These are phyloP conservation scores for Xylota sylvarum DNA, from an alignment of 2,888 invertebrate genomes.

Conservation along the genomic window DNA sequence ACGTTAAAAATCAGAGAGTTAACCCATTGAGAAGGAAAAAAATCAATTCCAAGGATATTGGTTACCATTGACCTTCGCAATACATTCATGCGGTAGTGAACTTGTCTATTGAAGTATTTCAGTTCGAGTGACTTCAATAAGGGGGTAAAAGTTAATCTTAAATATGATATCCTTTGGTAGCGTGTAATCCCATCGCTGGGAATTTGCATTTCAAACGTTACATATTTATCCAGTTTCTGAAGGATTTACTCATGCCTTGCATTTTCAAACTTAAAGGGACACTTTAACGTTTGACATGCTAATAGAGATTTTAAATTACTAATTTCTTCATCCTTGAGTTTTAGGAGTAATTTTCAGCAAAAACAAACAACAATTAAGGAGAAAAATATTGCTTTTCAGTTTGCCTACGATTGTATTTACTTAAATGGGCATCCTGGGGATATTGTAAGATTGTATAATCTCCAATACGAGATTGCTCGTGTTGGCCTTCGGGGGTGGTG, in stretches of 20 bases:
- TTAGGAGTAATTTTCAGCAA: constrained; percentile 5
- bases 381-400: constrained; percentile 3
- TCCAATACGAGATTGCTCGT: neutral
- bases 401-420: neutral
- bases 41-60: neutral
- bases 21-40: neutral
- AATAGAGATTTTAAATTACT: constrained; percentile 9
- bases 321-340: neutral
- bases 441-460: neutral
- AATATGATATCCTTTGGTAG: constrained; percentile 1
- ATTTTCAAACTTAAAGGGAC: neutral
- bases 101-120: constrained; percentile 7
- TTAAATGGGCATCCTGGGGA: neutral
- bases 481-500: neutral
- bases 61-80: neutral
- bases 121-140: neutral
- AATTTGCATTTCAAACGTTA: constrained; percentile 30
- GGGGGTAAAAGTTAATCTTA: neutral
- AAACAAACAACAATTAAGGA: constrained; percentile 20
- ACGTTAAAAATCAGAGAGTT: constrained; percentile 5
- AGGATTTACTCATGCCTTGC: neutral
- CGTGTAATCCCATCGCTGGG: neutral
- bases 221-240: neutral
- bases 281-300: constrained; percentile 24
- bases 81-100: constrained; percentile 2